Conservation (phyloP, 2,888 invertebrate species). For the Falcaria lacertinaria region DNA sequence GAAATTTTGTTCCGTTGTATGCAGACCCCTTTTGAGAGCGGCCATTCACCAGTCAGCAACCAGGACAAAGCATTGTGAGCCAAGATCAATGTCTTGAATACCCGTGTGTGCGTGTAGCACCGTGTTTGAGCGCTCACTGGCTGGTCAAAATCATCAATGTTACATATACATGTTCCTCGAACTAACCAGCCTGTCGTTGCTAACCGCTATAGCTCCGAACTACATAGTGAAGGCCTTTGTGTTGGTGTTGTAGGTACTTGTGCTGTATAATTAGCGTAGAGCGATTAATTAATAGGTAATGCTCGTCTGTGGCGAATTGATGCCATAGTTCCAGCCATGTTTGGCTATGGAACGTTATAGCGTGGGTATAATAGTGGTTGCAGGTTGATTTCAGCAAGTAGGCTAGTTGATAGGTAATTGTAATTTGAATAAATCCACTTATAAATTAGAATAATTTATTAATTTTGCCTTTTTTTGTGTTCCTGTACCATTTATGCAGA, state of each 20-base stretch:
- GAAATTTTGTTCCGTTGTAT: slow-evolving; percentile 49
- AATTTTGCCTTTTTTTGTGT: too few species aligned
- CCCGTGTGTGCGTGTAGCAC: slow-evolving; percentile 42
- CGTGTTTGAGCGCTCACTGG: slow-evolving; percentile 39
- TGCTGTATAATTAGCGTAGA: slow-evolving; percentile 69
- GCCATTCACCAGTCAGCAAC: slow-evolving; percentile 50
- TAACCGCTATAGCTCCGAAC: slow-evolving; percentile 12
- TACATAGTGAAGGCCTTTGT: slow-evolving; percentile 43
- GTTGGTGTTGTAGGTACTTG: slow-evolving; percentile 54
- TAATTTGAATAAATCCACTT: too few species aligned
- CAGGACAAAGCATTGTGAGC: slow-evolving; percentile 61
- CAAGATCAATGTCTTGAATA: slow-evolving; percentile 67
- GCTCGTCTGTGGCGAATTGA: slow-evolving; percentile 47
- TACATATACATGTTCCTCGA: slow-evolving; percentile 25
- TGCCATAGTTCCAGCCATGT: slow-evolving; percentile 17
- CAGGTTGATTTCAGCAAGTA: not conserved
- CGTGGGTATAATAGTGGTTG: not conserved
- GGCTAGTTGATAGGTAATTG: too few species aligned
- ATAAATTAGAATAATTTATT: too few species aligned
- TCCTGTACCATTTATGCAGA: too few species aligned
- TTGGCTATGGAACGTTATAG: slow-evolving; percentile 12
- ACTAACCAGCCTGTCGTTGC: slow-evolving; percentile 9
- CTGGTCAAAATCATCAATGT: slow-evolving; percentile 44
- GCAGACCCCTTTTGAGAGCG: slow-evolving; percentile 48
- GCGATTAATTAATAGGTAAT: slow-evolving; percentile 74